phyloP scores from a whole-genome alignment of 2,797 vertebrate genomes.

The Allobates femoralis region DNA sequence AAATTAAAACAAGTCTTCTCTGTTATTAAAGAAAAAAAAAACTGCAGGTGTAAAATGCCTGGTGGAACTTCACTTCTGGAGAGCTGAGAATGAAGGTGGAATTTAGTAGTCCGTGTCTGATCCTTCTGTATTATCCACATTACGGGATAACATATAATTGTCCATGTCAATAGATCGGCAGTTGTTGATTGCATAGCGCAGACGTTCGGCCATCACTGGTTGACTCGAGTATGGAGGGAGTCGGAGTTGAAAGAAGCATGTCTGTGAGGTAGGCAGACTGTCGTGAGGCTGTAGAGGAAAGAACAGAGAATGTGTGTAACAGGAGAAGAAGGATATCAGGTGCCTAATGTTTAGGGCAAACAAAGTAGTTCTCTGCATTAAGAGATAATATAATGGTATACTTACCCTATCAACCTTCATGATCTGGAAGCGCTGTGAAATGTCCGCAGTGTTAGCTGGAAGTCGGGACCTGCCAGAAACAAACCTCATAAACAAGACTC shows the following conservation, averaged over 20 bases:
- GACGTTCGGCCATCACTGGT: constrained; percentile 82
- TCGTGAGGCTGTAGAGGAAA: constrained; percentile 79
- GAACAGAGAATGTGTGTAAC: not conserved
- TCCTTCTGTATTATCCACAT: constrained; percentile 84
- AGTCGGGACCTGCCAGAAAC: constrained; percentile 82
- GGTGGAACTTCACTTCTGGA: constrained; percentile 16
- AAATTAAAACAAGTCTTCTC: constrained; percentile 70
- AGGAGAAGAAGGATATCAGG: not conserved
- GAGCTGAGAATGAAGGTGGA: constrained; percentile 14
- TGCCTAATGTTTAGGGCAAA: not conserved
- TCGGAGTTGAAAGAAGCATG: constrained; percentile 85
- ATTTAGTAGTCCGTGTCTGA: constrained; percentile 84
- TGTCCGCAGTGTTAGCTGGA: constrained; percentile 84
- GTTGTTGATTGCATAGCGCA: constrained; percentile 87
- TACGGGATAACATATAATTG: constrained; percentile 86
- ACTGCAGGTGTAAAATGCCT: constrained; percentile 46
- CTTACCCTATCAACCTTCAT: constrained; percentile 87
- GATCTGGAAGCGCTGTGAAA: constrained; percentile 85
- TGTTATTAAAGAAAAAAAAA: constrained; percentile 48
- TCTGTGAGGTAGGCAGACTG: constrained; percentile 89
- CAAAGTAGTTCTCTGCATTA: not conserved
- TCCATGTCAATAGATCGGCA: constrained; percentile 87
- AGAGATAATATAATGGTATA: not conserved
- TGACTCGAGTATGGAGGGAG: constrained; percentile 85
- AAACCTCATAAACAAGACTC: constrained; percentile 85